These are phyloP conservation scores for Aspidiotus destructor DNA, from an alignment of 2,888 invertebrate genomes.

Conservation along the genomic window DNA sequence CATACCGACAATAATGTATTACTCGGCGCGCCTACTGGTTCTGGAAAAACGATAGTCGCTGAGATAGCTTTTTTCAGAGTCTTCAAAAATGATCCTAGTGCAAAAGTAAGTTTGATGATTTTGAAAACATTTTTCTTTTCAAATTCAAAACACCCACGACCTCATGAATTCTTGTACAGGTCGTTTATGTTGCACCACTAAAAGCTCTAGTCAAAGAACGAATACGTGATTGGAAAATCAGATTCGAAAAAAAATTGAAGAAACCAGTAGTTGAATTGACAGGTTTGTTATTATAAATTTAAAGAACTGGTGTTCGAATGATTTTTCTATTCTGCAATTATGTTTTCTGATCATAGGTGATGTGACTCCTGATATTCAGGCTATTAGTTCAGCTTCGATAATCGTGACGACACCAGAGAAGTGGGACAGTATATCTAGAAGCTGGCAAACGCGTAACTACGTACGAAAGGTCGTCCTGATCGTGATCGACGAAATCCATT, in stretches of 20 bases:
- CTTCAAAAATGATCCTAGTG: conserved; percentile 66
- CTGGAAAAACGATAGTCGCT: conserved; percentile 96
- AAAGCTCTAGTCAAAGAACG: conserved; percentile 96
- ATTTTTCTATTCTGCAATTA: not conserved
- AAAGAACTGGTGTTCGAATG: not conserved
- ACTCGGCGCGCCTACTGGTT: conserved; percentile 90
- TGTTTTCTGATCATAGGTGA: conserved; percentile 41
- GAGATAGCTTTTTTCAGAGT: conserved; percentile 94
- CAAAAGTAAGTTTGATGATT: conserved; percentile 51
- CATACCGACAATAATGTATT: conserved; percentile 89
- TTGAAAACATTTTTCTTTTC: conserved; percentile 3
- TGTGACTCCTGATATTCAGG: conserved; percentile 73
- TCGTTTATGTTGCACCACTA: conserved; percentile 95
- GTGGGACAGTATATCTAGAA: conserved; percentile 98
- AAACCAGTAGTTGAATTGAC: conserved; percentile 91
- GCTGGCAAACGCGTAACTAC: conserved; percentile 94
- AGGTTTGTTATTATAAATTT: conserved; percentile 51
- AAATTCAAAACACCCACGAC: not conserved
- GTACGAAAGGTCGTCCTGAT: conserved; percentile 83
- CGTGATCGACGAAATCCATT: conserved; percentile 96
- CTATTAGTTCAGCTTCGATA: conserved; percentile 74
- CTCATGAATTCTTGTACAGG: conserved; percentile 44
- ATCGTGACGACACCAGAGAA: conserved; percentile 99
- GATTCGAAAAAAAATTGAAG: conserved; percentile 61
- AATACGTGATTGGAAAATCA: conserved; percentile 85